Evolutionary conservation across 2,888 invertebrate species (phyloP).

Genomic region (Platerodrilus igneus): DNA sequence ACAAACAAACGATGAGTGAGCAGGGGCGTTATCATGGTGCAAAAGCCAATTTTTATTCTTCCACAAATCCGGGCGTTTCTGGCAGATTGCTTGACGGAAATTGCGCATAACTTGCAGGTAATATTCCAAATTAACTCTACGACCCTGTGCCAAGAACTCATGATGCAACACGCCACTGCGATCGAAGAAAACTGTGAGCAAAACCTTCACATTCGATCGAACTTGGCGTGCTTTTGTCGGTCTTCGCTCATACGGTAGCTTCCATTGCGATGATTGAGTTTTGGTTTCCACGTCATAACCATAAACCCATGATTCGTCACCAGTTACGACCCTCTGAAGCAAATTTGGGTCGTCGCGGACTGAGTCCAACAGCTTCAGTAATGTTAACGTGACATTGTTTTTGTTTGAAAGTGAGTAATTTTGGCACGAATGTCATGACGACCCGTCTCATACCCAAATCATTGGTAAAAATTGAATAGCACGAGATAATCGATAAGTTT

Average conservation of each 20-base stretch:
- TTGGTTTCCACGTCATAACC: too few species aligned
- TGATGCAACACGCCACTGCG: too few species aligned
- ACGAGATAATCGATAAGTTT: too few species aligned
- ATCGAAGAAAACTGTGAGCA: slow-evolving; percentile 1
- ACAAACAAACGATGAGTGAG: slow-evolving; percentile 17
- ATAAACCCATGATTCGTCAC: too few species aligned
- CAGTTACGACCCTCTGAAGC: too few species aligned
- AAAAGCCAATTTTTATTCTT: slow-evolving; percentile 21
- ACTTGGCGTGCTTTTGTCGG: slow-evolving; percentile 2
- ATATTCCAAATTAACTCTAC: slow-evolving; percentile 22
- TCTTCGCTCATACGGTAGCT: slow-evolving; percentile 1
- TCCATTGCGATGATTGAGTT: neutral
- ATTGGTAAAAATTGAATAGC: too few species aligned
- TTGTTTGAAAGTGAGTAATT: too few species aligned
- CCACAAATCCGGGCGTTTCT: slow-evolving; percentile 24
- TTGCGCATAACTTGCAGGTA: slow-evolving; percentile 25
- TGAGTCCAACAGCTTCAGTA: too few species aligned
- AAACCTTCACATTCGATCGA: slow-evolving; percentile 1
- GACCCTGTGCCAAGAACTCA: slow-evolving; percentile 6
- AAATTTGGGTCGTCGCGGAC: too few species aligned
- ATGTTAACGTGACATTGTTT: too few species aligned
- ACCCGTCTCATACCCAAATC: too few species aligned
- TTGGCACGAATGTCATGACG: too few species aligned
- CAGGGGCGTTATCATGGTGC: slow-evolving; percentile 27
- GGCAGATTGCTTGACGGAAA: slow-evolving; percentile 25